Evolutionary conservation across 2,888 invertebrate species (phyloP).

Genomic region (Cancer borealis): DNA sequence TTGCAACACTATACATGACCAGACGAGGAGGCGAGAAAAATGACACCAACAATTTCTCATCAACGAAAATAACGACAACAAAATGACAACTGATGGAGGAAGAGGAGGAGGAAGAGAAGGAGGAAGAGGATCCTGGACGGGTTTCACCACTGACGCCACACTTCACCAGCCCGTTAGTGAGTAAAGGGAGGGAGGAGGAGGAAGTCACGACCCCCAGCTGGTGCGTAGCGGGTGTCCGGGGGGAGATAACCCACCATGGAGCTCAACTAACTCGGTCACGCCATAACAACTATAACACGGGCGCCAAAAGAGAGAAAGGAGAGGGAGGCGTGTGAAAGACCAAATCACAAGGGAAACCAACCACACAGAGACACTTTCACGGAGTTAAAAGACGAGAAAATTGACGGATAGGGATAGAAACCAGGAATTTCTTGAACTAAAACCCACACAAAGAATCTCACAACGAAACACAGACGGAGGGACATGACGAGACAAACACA

Average conservation of each 20-base stretch:
- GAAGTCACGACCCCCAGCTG: slow-evolving; percentile 33
- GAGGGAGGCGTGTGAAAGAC: background rate
- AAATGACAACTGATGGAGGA: background rate
- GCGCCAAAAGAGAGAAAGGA: background rate
- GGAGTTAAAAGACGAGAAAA: background rate
- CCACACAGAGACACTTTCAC: background rate
- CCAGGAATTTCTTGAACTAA: background rate
- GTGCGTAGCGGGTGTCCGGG: background rate
- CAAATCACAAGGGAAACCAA: background rate
- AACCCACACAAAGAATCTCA: background rate
- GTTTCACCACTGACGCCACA: background rate
- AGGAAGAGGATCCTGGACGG: background rate
- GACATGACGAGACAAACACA: background rate
- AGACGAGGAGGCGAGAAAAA: background rate
- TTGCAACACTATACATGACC: background rate
- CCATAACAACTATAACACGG: background rate
- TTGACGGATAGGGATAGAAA: background rate
- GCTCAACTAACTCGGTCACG: slow-evolving; percentile 29
- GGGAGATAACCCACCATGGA: background rate
- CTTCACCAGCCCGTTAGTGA: background rate
- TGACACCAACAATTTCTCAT: background rate
- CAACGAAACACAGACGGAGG: background rate
- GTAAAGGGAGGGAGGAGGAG: background rate
- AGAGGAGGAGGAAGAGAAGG: background rate
- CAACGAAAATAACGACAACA: background rate